Base-by-base conservation (phyloP, 2,888 invertebrate genomes). In the Coelopa pilipes region DNA sequence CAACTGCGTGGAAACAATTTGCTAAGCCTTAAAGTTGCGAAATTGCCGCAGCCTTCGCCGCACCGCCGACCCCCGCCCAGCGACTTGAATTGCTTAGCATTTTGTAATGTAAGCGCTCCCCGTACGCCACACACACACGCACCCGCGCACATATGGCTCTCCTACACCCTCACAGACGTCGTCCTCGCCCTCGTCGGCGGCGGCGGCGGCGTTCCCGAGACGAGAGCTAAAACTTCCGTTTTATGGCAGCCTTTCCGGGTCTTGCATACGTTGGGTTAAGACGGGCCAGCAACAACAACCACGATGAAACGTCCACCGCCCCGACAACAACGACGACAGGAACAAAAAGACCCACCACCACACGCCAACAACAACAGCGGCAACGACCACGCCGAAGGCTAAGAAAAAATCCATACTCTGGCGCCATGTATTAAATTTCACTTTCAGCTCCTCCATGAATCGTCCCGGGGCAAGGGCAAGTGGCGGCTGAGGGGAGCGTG, bases 401-500 rank as follows among this genome's bases (percentile, higher is more conserved):
- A n/a, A n/a, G 34, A 34, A 34, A 66, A 66, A 66, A 66, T 66
- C 66, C 70, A 17, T 53, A 70, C 45, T 50, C 60, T 70, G 70
- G 70, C 70, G 70, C 70, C 70, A 70, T 24, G 66, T 62, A 70
- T 70, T 70, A 70, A 70, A 70, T 70, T 70, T 70, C 70, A 70
- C 70, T 70, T 70, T 70, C 70, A 47, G 46, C n/a, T 53, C 53
- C 13, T 13, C n/a, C n/a, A 53, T n/a, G 53, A 13, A 15, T 53
- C 53, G 34, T 34, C 34, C 7, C 34, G 34, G 34, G 34, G 2
- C n/a, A n/a, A 34, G 2, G 15, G 53, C 10, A 53, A 53, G 53
- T 2, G 10, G n/a, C 53, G 53, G 10, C n/a, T n/a, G n/a, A n/a
- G n/a, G n/a, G n/a, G n/a, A n/a, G n/a, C n/a, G n/a, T n/a, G n/a